A percentile compares a stretch with the other conserved stretches of the same genome.
Evolutionary conservation across 2,888 invertebrate genomes (phyloP).

Genomic region (Phragmatobia fuliginosa): DNA sequence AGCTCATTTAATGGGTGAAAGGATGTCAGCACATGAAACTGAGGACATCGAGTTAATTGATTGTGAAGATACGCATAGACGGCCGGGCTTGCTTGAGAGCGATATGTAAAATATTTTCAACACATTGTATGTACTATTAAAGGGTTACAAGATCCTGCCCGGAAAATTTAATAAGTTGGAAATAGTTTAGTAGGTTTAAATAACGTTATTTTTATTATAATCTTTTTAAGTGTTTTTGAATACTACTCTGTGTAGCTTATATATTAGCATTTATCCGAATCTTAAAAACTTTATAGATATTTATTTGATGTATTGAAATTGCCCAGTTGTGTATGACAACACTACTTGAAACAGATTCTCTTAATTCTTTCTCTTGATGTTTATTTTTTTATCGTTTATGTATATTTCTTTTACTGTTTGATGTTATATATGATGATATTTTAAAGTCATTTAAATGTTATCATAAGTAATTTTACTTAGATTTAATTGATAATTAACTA

Average conservation of each 20-base stretch:
- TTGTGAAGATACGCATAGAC: constrained; percentile 66
- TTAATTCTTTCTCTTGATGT: constrained; percentile 1
- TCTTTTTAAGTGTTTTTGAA: background rate
- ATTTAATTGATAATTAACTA: constrained; percentile 34
- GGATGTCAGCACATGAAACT: constrained; percentile 54
- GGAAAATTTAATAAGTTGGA: background rate
- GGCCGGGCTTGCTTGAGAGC: constrained; percentile 79
- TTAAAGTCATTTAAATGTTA: constrained; percentile 52
- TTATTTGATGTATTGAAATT: background rate
- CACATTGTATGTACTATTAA: constrained; percentile 30
- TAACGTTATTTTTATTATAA: background rate
- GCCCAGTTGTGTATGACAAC: constrained; percentile 3
- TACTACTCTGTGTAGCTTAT: background rate
- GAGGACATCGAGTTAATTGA: constrained; percentile 80
- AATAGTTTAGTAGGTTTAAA: background rate
- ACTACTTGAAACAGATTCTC: constrained; percentile 12
- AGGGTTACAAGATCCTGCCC: background rate
- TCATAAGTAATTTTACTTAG: constrained; percentile 29
- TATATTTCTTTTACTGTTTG: constrained; percentile 9
- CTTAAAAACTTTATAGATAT: background rate
- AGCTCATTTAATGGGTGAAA: constrained; percentile 64
- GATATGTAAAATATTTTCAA: constrained; percentile 68
- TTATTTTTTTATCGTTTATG: background rate
- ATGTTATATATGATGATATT: constrained; percentile 50
- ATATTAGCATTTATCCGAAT: background rate